A percentile compares a stretch with the other conserved stretches of the same genome.
Evolutionary conservation across 2,888 invertebrate genomes (phyloP).

Genomic region (Fragum sueziense): DNA sequence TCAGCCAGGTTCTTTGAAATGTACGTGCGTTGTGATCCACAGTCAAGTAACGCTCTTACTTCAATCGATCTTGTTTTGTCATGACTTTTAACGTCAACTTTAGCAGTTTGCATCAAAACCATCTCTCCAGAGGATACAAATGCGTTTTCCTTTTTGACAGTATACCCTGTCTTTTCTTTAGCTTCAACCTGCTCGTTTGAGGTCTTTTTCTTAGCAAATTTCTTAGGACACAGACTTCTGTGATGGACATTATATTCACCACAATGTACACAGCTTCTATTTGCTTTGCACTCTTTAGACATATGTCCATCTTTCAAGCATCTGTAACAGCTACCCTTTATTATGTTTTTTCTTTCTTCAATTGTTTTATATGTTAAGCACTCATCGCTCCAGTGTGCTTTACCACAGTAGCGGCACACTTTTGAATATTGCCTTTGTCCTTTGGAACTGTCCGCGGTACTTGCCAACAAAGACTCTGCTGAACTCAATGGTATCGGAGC

Average conservation of each 20-base stretch:
- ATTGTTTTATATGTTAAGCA: too few relatives aligned
- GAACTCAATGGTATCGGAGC: constrained; percentile 4
- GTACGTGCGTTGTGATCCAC: too few relatives aligned
- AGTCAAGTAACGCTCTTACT: too few relatives aligned
- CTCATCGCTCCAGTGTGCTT: too few relatives aligned
- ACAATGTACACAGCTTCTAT: constrained; percentile 7
- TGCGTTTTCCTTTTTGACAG: constrained; percentile 17
- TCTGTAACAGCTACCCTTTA: too few relatives aligned
- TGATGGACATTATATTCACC: too few relatives aligned
- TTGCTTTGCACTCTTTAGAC: constrained; percentile 6
- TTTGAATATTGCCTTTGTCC: neutral
- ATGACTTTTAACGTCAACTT: too few relatives aligned
- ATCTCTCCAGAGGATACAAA: constrained; percentile 27
- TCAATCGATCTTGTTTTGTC: constrained; percentile 14
- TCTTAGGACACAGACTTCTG: constrained; percentile 27
- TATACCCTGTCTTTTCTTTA: constrained; percentile 1
- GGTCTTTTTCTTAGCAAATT: neutral
- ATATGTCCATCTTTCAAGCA: neutral
- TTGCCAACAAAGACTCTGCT: constrained; percentile 2
- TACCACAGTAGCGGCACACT: neutral
- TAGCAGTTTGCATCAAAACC: constrained; percentile 32
- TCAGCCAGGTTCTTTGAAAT: too few relatives aligned
- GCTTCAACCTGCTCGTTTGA: neutral
- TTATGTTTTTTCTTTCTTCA: too few relatives aligned
- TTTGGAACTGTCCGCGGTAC: neutral